Evolutionary conservation across 2,113 vertebrate genomes (phyloP).

Genomic region (Callorhinus ursinus): DNA sequence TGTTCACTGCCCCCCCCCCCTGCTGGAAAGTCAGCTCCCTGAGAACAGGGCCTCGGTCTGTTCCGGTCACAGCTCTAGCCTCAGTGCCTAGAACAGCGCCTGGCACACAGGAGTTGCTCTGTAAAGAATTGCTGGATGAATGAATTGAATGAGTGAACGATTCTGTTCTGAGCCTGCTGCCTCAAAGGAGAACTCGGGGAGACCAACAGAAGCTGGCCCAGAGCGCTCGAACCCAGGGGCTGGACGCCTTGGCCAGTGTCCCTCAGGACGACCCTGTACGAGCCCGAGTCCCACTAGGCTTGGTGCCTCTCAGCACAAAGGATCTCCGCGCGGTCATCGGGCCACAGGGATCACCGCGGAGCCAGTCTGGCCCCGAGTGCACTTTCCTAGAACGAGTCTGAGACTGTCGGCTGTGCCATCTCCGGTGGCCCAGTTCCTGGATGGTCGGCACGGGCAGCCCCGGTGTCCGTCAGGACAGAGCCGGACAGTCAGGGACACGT

Average conservation of each 20-base stretch:
- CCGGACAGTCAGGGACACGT: neutral
- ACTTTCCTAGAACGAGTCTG: fast-evolving
- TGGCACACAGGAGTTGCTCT: neutral
- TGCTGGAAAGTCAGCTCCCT: neutral
- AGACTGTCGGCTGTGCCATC: fast-evolving
- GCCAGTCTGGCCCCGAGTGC: neutral
- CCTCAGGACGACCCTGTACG: neutral
- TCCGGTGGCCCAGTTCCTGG: neutral
- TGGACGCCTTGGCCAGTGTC: neutral
- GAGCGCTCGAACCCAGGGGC: neutral
- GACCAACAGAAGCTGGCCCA: neutral
- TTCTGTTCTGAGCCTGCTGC: neutral
- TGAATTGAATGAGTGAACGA: neutral
- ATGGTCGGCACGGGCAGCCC: neutral
- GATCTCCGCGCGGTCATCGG: neutral
- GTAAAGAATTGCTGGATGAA: neutral
- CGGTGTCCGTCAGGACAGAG: neutral
- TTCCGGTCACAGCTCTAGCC: neutral
- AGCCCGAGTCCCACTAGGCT: neutral
- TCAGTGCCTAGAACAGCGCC: neutral
- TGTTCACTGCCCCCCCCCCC: neutral
- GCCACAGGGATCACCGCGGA: fast-evolving
- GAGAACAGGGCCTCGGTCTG: neutral
- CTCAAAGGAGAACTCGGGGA: fast-evolving
- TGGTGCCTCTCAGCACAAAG: neutral